phyloP scores from a whole-genome alignment of 2,888 invertebrate species.

The Pyrrhia umbra region DNA sequence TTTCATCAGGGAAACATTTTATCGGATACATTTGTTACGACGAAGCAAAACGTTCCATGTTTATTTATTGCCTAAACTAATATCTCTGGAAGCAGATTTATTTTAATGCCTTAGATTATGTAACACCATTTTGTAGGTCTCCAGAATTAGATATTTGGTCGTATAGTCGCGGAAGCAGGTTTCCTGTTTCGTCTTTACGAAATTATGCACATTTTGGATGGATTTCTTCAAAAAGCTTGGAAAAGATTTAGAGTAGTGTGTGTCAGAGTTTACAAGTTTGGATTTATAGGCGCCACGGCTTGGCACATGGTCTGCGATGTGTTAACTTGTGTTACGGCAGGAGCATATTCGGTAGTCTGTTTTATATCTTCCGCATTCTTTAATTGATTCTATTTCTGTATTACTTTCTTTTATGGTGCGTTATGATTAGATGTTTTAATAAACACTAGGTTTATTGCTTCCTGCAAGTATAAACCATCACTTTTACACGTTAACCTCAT shows the following conservation, averaged over 20 bases:
- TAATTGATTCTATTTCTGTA: slow-evolving; percentile 80
- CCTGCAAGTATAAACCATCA: slow-evolving; percentile 65
- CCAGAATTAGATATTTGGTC: slow-evolving; percentile 63
- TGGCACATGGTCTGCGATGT: slow-evolving; percentile 64
- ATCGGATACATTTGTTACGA: slow-evolving; percentile 67
- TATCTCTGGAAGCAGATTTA: slow-evolving; percentile 61
- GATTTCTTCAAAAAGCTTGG: slow-evolving; percentile 57
- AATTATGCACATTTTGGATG: slow-evolving; percentile 58
- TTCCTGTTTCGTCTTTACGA: slow-evolving; percentile 66
- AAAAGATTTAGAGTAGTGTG: slow-evolving; percentile 57
- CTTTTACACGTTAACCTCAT: slow-evolving; percentile 63
- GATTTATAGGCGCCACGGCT: slow-evolving; percentile 61
- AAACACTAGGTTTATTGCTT: slow-evolving; percentile 72
- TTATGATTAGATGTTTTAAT: slow-evolving; percentile 70
- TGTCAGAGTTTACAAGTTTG: slow-evolving; percentile 32
- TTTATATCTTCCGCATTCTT: slow-evolving; percentile 85
- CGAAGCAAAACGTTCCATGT: slow-evolving; percentile 55
- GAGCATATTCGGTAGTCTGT: slow-evolving; percentile 68
- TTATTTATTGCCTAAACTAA: slow-evolving; percentile 60
- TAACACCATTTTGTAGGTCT: slow-evolving; percentile 57
- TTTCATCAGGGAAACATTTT: slow-evolving; percentile 72
- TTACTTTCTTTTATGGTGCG: slow-evolving; percentile 76
- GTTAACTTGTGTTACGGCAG: slow-evolving; percentile 65
- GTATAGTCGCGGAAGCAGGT: slow-evolving; percentile 69
- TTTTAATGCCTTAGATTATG: slow-evolving; percentile 59